Base-by-base conservation (phyloP, 2,888 invertebrate genomes). In the Penaeus monodon region DNA sequence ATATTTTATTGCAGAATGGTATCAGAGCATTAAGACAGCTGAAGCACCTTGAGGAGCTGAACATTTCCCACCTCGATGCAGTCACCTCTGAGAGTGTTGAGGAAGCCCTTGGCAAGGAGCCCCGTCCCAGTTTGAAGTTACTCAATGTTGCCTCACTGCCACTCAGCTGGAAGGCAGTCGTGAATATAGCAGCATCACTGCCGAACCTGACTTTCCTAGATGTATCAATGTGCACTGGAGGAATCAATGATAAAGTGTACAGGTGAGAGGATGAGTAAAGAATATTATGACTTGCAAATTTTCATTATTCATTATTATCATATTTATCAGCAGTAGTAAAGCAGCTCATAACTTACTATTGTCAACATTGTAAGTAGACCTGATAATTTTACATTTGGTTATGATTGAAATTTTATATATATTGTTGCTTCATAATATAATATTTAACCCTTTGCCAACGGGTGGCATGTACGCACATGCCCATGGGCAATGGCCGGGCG, bases 11-110 rank as follows among this genome's bases (percentile, higher is more conserved):
- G 10, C 84, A 88, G 88, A 65, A 84, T 84, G 95, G 95, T 24
- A 93, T 95, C 7, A 91, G 92, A n/a, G 93, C 94, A 90, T n/a
- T 96, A 68, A 91, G 93, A 44, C 93, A 93, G 85, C n/a, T 96
- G 14, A 93, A 92, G 81, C 93, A 93, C 79, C 91, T 96, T 12
- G 94, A 93, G 90, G 92, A 92, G 29, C 91, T 96, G 78, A 95
- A 96, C 91, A 94, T 96, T 79, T 95, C 96, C 0, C 94, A 95
- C 90, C n/a, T 95, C 92, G 95, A n/a, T n/a, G 93, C 94, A 84
- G n/a, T 96, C 57, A 94, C 94, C 49, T 94, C 94, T 89, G 93
- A 93, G 73, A 95, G 95, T 0, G 92, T 96, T 63, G 93, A 93
- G 86, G 93, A 93, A 77, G 95, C 95, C 17, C 92, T 96, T 24